Percentiles rank a stretch among this genome's conserved stretches.
Evolutionary conservation across 2,113 vertebrate genomes (phyloP).

Genomic region (Anhinga rufa): DNA sequence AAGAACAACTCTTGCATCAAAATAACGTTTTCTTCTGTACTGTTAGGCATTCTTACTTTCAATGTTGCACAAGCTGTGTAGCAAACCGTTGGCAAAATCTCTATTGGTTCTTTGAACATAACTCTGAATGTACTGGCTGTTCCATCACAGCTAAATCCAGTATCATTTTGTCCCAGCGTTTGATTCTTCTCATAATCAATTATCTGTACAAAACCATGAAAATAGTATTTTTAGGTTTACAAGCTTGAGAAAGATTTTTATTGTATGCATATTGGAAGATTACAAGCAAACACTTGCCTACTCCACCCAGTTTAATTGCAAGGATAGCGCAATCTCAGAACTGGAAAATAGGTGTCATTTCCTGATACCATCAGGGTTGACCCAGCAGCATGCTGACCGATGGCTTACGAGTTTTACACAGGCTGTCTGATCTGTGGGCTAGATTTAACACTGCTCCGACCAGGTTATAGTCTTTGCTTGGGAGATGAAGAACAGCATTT

Average conservation of each 20-base stretch:
- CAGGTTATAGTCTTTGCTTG: neutral
- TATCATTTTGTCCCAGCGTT: slow-evolving; percentile 89
- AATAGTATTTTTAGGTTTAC: neutral
- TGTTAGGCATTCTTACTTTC: slow-evolving; percentile 74
- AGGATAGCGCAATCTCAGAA: neutral
- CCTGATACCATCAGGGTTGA: neutral
- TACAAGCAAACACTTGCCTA: neutral
- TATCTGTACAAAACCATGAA: slow-evolving; percentile 72
- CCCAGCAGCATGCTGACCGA: accelerated
- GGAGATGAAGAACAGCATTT: neutral
- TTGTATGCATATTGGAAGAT: neutral
- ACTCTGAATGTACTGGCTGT: slow-evolving; percentile 90
- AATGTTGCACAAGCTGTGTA: slow-evolving; percentile 92
- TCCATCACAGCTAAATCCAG: slow-evolving; percentile 92
- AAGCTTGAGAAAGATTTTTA: neutral
- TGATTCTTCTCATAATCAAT: slow-evolving; percentile 91
- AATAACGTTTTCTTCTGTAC: neutral
- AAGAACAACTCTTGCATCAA: neutral
- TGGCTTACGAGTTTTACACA: accelerated
- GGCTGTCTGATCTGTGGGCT: neutral
- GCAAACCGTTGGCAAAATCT: slow-evolving; percentile 88
- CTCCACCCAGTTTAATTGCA: neutral
- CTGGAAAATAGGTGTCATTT: neutral
- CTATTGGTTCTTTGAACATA: slow-evolving; percentile 94
- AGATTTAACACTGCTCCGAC: neutral